phyloP scores from a whole-genome alignment of 2,888 invertebrate genomes.

The Orchestes rusci region DNA sequence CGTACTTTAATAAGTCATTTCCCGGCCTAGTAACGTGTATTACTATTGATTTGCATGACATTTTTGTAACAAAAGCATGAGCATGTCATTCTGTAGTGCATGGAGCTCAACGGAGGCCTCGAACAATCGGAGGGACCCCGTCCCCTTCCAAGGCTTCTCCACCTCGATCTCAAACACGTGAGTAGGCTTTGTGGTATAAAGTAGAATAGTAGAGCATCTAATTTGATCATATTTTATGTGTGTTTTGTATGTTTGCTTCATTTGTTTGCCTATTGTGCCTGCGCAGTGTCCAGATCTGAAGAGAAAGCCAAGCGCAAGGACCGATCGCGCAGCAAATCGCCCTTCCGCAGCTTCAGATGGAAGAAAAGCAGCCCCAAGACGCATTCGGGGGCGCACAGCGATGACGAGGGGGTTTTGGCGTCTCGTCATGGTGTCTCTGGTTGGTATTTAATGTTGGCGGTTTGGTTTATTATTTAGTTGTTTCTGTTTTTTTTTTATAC shows the following conservation, averaged over 20 bases:
- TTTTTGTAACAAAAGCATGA: too few relatives aligned
- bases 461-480: background rate
- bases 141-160: constrained; percentile 15
- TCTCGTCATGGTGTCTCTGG: constrained; percentile 29
- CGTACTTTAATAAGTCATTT: too few relatives aligned
- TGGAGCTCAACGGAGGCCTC: constrained; percentile 34
- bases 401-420: constrained; percentile 65
- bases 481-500: background rate
- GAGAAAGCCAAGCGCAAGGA: constrained; percentile 53
- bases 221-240: too few relatives aligned
- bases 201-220: too few relatives aligned
- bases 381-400: constrained; percentile 64
- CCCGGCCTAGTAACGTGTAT: too few relatives aligned
- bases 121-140: constrained; percentile 20
- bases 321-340: constrained; percentile 87
- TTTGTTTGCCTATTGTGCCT: constrained; percentile 20
- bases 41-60: too few relatives aligned
- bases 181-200: constrained; percentile 24
- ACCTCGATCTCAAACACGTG: constrained; percentile 35
- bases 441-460: too few relatives aligned
- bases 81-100: constrained; percentile 41
- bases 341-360: constrained; percentile 90
- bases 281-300: constrained; percentile 39
- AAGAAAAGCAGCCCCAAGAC: constrained; percentile 63
- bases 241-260: constrained; percentile 26